A percentile compares a stretch with the other conserved stretches of the same genome.
These are phyloP conservation scores for Hyperoodon ampullatus DNA, from an alignment of 2,113 vertebrate genomes.

Conservation along the genomic window DNA sequence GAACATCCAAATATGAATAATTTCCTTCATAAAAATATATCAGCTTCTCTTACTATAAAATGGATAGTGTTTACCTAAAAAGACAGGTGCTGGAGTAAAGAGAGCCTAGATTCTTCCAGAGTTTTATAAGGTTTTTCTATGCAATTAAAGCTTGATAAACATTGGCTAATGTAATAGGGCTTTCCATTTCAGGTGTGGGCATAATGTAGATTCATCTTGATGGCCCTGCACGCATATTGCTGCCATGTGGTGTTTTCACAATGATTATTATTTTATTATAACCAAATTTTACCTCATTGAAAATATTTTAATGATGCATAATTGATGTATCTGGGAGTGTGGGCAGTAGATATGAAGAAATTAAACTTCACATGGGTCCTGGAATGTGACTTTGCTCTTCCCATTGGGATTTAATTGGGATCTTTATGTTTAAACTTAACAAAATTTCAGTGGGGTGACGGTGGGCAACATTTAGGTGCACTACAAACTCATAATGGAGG, in stretches of 20 bases:
- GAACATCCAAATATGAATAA: background rate
- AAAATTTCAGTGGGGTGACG: background rate
- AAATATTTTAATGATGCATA: background rate
- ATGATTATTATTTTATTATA: background rate
- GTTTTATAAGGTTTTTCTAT: background rate
- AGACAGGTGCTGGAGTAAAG: background rate
- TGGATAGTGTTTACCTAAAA: background rate
- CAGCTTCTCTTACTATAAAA: background rate
- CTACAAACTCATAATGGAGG: background rate
- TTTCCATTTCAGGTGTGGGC: background rate
- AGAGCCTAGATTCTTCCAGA: background rate
- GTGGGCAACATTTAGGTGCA: background rate
- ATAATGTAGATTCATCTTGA: background rate
- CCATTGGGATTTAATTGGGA: background rate
- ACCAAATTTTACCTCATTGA: conserved; percentile 20
- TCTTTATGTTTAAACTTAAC: background rate
- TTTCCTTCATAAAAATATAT: background rate
- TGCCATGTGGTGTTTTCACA: background rate
- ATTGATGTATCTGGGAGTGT: background rate
- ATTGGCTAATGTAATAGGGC: background rate
- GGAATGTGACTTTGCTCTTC: background rate
- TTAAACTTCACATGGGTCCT: background rate
- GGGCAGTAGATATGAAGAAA: background rate
- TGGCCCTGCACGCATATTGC: background rate
- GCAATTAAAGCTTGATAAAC: background rate